These are phyloP conservation scores for Teleiodes luculella DNA, from an alignment of 2,888 invertebrate species.

Conservation along the genomic window DNA sequence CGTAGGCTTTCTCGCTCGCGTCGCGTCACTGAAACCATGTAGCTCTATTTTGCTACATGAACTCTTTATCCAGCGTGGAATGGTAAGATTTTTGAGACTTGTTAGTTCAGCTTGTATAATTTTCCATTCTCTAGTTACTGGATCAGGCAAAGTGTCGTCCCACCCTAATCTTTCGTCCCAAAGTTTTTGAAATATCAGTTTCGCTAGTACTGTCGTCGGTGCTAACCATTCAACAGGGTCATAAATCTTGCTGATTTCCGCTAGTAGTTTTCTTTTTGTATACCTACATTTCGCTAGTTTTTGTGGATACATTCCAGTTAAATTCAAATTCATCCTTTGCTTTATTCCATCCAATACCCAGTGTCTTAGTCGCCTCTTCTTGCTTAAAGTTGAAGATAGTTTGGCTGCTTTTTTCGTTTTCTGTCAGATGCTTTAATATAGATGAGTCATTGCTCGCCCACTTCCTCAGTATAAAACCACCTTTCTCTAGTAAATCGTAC, in stretches of 20 bases:
- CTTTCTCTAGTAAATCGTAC: neutral
- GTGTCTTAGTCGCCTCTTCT: neutral
- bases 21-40: neutral
- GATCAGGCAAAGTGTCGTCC: neutral
- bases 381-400: neutral
- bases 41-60: neutral
- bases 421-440: neutral
- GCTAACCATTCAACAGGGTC: neutral
- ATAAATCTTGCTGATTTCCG: neutral
- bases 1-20: neutral
- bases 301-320: neutral
- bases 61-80: neutral
- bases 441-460: constrained; percentile 1
- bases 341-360: neutral
- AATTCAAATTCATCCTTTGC: neutral
- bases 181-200: neutral
- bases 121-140: neutral
- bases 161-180: neutral
- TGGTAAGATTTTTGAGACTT: neutral
- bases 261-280: neutral
- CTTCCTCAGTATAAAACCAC: neutral
- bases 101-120: neutral
- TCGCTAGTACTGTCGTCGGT: neutral
- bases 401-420: no score
- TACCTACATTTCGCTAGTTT: neutral